phyloP scores from a whole-genome alignment of 2,888 invertebrate species.

The Rhodophaea formosa region DNA sequence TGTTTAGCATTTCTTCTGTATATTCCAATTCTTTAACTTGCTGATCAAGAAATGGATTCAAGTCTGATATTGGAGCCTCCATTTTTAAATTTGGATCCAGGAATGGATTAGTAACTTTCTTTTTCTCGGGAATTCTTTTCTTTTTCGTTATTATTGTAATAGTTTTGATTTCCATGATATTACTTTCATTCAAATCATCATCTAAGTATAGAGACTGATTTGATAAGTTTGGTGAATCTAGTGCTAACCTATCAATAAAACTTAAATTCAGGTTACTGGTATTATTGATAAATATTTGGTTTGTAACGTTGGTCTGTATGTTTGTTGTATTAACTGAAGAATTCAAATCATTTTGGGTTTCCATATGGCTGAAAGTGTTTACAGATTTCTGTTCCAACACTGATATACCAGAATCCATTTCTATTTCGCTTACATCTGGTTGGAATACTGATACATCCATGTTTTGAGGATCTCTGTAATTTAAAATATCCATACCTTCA shows the following conservation, averaged over 20 bases:
- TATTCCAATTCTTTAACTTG: conserved; percentile 54
- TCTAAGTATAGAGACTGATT: conserved; percentile 69
- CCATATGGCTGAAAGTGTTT: conserved; percentile 33
- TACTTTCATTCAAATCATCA: conserved; percentile 77
- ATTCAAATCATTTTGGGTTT: conserved; percentile 31
- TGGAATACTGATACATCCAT: conserved; percentile 23
- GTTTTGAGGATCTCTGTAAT: neutral
- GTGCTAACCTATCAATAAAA: conserved; percentile 69
- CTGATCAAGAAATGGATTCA: conserved; percentile 61
- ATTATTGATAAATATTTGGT: conserved; percentile 64
- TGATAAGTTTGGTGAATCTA: conserved; percentile 64
- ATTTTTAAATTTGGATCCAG: conserved; percentile 55
- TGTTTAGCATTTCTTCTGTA: conserved; percentile 44
- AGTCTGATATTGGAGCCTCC: conserved; percentile 31
- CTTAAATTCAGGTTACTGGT: conserved; percentile 63
- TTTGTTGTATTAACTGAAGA: conserved; percentile 48
- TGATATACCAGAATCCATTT: conserved; percentile 57
- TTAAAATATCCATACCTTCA: neutral
- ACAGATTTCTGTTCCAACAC: conserved; percentile 56
- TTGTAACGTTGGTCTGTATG: conserved; percentile 58
- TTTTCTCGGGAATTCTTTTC: conserved; percentile 46
- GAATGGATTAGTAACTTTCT: conserved; percentile 71
- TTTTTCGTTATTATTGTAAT: conserved; percentile 74
- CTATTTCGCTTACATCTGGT: conserved; percentile 34
- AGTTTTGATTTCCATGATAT: conserved; percentile 79